A percentile compares a stretch with the other conserved stretches of the same genome.
Conservation (phyloP, 2,113 vertebrate species). For the Athene cunicularia region DNA sequence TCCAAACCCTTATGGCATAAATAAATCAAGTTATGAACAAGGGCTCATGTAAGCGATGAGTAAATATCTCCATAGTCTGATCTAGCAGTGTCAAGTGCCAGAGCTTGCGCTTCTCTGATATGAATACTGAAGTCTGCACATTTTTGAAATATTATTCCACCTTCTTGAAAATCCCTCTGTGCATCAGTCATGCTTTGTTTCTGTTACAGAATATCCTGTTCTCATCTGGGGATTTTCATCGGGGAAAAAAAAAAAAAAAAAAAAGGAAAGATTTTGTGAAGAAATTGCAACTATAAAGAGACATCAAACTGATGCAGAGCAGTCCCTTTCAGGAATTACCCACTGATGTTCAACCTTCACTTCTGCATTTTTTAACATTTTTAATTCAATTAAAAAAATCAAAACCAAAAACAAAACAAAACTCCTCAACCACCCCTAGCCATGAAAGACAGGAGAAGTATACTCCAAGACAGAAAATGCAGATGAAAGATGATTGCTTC, state of each 20-base stretch:
- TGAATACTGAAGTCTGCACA: neutral
- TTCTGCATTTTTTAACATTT: neutral
- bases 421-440: neutral
- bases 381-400: neutral
- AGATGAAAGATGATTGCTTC: slow-evolving; percentile 43
- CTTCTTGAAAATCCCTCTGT: neutral
- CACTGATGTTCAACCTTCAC: neutral
- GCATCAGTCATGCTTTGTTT: neutral
- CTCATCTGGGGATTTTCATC: neutral
- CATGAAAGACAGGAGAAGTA: neutral
- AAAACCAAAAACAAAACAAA: no score
- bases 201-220: neutral
- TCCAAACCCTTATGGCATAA: neutral
- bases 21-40: neutral
- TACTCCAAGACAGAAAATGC: slow-evolving; percentile 5
- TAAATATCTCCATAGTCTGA: neutral
- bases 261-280: neutral
- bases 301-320: neutral
- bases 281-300: neutral
- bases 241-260: neutral
- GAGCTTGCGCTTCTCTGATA: neutral
- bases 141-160: neutral
- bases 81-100: neutral
- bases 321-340: neutral
- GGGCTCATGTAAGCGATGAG: neutral